Evolutionary conservation across 1,140 invertebrate genomes (phyloP), one percentile per base, ranked within the genome.

Genomic region (Drosophila elegans): DNA sequence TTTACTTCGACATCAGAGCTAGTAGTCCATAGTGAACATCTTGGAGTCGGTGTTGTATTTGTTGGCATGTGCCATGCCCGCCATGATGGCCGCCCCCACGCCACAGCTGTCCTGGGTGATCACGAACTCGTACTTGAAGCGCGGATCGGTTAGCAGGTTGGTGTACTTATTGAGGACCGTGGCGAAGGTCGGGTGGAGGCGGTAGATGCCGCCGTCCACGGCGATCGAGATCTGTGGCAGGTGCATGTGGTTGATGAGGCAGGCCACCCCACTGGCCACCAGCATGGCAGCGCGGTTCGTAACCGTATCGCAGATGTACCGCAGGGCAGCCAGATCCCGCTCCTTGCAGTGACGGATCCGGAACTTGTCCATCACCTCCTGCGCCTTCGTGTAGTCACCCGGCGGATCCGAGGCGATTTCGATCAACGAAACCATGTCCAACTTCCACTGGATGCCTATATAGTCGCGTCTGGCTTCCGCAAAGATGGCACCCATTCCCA

Each of bases 161-260:
- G 67, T 42, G 27, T 67, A 59, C 21, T 62, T 57, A 11, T 80
- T 88, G 1, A 86, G 48, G 0, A 46, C 12, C 0, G 29, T 0
- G n/a, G 74, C 55, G 16, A 68, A 88, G 7, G 41, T 12, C 2
- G 98, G 98, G 93, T 99, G 98, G 93, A 97, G 99, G 80, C 98
- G 95, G 93, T 99, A 99, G 0, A 99, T 96, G 29, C 98, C 99
- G n/a, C 99, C 99, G 93, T 99, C 99, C 60, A 99, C 97, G 49
- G 97, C 98, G 12, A 99, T 96, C 0, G 98, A 98, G 6, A 98
- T 96, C 56, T 95, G 95, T 1, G 96, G 94, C 79, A 97, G 95
- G 32, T 95, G 94, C 95, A 99, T 99, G 93, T 97, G 97, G 91
- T 97, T 96, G 42, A 97, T 94, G 10, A 98, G 93, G 4, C 95